Evolutionary conservation across 2,113 vertebrate genomes (phyloP).

Genomic region (Xiphorhynchus elegans): DNA sequence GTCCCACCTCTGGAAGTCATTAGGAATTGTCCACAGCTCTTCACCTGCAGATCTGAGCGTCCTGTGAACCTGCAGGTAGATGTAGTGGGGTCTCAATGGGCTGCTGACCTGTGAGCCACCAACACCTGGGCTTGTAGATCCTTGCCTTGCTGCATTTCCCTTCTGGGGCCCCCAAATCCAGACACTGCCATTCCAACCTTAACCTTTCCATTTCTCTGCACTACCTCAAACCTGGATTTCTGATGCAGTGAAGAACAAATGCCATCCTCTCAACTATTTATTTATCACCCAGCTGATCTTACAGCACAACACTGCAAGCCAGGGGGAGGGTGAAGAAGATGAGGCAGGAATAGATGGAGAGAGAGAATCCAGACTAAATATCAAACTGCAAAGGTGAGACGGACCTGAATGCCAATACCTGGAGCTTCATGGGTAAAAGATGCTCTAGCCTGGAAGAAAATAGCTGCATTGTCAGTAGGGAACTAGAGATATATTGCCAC

Average conservation of each 20-base stretch:
- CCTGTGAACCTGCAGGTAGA: not conserved
- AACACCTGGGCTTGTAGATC: not conserved
- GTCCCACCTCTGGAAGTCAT: not conserved
- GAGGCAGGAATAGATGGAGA: too few species aligned
- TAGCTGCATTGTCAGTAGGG: not conserved
- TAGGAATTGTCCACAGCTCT: not conserved
- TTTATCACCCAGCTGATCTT: not conserved
- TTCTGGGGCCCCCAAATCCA: not conserved
- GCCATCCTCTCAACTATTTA: not conserved
- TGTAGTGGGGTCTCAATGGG: rapidly evolving
- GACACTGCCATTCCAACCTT: not conserved
- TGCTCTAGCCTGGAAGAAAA: not conserved
- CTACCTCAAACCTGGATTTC: not conserved
- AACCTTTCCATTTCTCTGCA: not conserved
- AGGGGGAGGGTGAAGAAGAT: not conserved
- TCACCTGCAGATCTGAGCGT: not conserved
- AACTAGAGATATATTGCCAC: not conserved
- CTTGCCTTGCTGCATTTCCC: not conserved
- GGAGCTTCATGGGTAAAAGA: not conserved
- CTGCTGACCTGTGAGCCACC: not conserved
- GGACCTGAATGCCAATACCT: not conserved
- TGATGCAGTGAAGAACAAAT: not conserved
- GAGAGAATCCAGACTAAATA: not conserved
- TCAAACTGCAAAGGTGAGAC: not conserved
- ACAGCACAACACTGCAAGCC: not conserved